These are phyloP conservation scores for Phoeniculus purpureus DNA, from an alignment of 2,797 vertebrate genomes.

Conservation along the genomic window DNA sequence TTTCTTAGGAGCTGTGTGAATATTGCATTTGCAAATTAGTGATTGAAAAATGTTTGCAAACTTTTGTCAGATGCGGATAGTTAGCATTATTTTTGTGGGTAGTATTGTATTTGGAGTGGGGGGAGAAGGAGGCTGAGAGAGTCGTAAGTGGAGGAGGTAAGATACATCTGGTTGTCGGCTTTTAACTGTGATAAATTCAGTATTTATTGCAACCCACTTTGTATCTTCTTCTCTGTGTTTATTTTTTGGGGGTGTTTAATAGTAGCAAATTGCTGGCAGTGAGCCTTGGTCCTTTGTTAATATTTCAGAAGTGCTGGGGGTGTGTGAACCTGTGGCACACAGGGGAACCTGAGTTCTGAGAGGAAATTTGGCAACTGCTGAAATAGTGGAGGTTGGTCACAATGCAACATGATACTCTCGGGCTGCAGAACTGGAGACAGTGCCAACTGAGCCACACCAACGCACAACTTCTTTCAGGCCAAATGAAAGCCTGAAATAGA, in stretches of 20 bases:
- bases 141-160: slow-evolving; percentile 36
- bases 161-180: slow-evolving; percentile 27
- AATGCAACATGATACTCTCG: background rate
- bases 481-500: background rate
- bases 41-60: background rate
- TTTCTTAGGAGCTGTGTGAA: background rate
- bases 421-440: background rate
- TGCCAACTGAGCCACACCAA: background rate
- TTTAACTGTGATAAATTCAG: slow-evolving; percentile 55
- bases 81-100: background rate
- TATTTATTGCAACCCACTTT: slow-evolving; percentile 42
- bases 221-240: slow-evolving; percentile 1
- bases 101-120: slow-evolving; percentile 3
- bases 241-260: background rate
- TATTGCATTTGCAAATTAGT: slow-evolving; percentile 23
- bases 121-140: slow-evolving; percentile 35
- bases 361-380: slow-evolving; percentile 1
- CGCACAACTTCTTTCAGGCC: background rate
- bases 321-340: background rate
- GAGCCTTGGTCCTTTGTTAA: slow-evolving; percentile 14
- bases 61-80: slow-evolving; percentile 16
- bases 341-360: slow-evolving; percentile 2
- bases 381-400: background rate
- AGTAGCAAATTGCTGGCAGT: slow-evolving; percentile 1
- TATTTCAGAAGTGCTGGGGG: background rate